Conservation (phyloP, 2,888 invertebrate species). For the Agonopterix arenella region DNA sequence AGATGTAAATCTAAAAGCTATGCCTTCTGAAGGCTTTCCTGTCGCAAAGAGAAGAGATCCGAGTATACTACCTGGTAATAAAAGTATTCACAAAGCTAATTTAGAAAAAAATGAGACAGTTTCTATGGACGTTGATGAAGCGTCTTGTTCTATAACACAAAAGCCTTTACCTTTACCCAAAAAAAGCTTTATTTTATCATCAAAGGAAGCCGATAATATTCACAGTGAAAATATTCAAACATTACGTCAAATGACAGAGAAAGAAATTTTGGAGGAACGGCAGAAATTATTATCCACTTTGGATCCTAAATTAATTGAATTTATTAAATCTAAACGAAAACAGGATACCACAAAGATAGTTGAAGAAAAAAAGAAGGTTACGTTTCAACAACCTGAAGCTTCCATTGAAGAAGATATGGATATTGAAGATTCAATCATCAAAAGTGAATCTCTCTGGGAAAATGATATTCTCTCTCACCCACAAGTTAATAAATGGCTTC, state of each 20-base stretch:
- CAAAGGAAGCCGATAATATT: slow-evolving; percentile 74
- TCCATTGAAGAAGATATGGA: slow-evolving; percentile 12
- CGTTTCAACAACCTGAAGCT: slow-evolving; percentile 11
- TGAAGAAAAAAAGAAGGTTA: slow-evolving; percentile 39
- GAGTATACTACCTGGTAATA: slow-evolving; percentile 31
- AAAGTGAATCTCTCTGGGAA: slow-evolving; percentile 54
- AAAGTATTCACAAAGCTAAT: slow-evolving; percentile 51
- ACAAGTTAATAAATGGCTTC: slow-evolving; percentile 83
- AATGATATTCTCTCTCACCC: slow-evolving; percentile 78
- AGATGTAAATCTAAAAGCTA: slow-evolving; percentile 28
- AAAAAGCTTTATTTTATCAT: slow-evolving; percentile 68
- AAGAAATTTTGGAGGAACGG: slow-evolving; percentile 86
- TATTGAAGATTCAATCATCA: too few relatives aligned
- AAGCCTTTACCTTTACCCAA: slow-evolving; percentile 27
- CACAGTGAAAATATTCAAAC: slow-evolving; percentile 84
- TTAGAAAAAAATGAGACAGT: slow-evolving; percentile 29
- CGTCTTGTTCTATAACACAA: slow-evolving; percentile 15
- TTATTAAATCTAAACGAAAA: slow-evolving; percentile 68
- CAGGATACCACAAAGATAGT: slow-evolving; percentile 13
- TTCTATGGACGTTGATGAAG: slow-evolving; percentile 44
- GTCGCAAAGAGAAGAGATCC: slow-evolving; percentile 56
- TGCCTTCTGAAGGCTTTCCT: slow-evolving; percentile 70
- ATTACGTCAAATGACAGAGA: slow-evolving; percentile 81
- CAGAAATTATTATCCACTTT: slow-evolving; percentile 79
- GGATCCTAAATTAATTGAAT: slow-evolving; percentile 82